phyloP scores from a whole-genome alignment of 2,888 invertebrate species.

The Bursaphelenchus okinawaensis region DNA sequence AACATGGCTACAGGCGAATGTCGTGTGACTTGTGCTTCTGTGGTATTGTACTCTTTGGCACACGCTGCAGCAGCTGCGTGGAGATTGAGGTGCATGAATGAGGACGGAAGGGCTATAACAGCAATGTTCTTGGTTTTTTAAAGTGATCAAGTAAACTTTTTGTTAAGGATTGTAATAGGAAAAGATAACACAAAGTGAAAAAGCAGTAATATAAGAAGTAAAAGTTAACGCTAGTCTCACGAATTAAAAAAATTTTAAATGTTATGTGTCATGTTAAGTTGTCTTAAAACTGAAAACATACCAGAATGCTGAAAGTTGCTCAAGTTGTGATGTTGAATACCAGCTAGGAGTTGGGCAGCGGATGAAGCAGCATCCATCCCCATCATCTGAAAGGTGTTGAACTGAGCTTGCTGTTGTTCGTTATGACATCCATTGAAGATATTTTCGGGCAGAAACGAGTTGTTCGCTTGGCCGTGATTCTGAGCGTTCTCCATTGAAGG shows the following conservation, averaged over 20 bases:
- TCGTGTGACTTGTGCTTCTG: not conserved
- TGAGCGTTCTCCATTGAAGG: not conserved
- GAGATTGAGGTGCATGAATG: not conserved
- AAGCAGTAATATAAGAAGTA: no score
- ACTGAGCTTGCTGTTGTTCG: not conserved
- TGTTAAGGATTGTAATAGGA: no score
- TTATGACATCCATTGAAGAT: not conserved
- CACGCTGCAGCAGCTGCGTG: conserved; percentile 10
- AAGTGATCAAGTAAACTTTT: no score
- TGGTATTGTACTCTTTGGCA: not conserved
- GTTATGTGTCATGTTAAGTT: no score
- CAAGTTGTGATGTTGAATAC: not conserved
- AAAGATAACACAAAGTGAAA: no score
- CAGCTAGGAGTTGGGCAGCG: not conserved
- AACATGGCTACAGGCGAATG: conserved; percentile 1
- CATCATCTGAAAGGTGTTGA: not conserved
- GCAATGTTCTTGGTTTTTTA: no score
- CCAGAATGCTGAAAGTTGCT: not conserved
- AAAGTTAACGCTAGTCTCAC: no score
- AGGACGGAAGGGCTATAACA: not conserved
- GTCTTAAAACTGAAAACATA: no score
- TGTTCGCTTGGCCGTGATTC: not conserved
- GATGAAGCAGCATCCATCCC: not conserved
- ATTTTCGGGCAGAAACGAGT: not conserved
- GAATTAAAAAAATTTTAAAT: no score